phyloP scores from a whole-genome alignment of 2,888 invertebrate genomes.

The Acronicta leporina region DNA sequence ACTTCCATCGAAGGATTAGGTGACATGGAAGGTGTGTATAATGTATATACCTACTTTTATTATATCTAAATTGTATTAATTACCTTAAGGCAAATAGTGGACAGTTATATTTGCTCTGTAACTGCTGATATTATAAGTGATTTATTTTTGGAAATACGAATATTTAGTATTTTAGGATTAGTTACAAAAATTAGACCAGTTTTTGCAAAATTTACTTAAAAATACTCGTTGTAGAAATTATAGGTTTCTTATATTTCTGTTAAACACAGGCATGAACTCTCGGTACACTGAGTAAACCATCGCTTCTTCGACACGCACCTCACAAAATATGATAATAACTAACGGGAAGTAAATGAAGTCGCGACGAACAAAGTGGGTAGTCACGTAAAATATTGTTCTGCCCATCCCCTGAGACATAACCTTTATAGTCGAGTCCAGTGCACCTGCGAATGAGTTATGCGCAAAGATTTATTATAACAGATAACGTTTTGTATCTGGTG shows the following conservation, averaged over 20 bases:
- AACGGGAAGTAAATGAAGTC: slow-evolving; percentile 46
- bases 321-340: slow-evolving; percentile 27
- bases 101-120: too few relatives aligned
- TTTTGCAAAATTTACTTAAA: too few relatives aligned
- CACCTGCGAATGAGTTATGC: slow-evolving; percentile 59
- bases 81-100: too few relatives aligned
- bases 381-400: slow-evolving; percentile 49
- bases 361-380: slow-evolving; percentile 34
- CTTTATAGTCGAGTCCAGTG: slow-evolving; percentile 57
- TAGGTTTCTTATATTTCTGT: too few relatives aligned
- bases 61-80: not conserved
- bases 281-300: not conserved
- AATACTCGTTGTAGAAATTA: too few relatives aligned
- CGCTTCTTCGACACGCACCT: not conserved
- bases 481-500: slow-evolving; percentile 55
- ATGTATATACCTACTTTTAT: slow-evolving; percentile 6
- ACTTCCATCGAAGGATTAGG: slow-evolving; percentile 18
- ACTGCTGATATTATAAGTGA: too few relatives aligned
- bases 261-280: not conserved
- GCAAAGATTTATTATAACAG: slow-evolving; percentile 54
- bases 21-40: slow-evolving; percentile 17
- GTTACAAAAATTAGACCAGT: too few relatives aligned
- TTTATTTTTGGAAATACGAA: too few relatives aligned
- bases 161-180: too few relatives aligned
- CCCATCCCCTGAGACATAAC: slow-evolving; percentile 50